Percentiles rank a stretch among this genome's conserved stretches.
These are phyloP conservation scores for Athene cunicularia DNA, from an alignment of 2,113 vertebrate species.

Conservation along the genomic window DNA sequence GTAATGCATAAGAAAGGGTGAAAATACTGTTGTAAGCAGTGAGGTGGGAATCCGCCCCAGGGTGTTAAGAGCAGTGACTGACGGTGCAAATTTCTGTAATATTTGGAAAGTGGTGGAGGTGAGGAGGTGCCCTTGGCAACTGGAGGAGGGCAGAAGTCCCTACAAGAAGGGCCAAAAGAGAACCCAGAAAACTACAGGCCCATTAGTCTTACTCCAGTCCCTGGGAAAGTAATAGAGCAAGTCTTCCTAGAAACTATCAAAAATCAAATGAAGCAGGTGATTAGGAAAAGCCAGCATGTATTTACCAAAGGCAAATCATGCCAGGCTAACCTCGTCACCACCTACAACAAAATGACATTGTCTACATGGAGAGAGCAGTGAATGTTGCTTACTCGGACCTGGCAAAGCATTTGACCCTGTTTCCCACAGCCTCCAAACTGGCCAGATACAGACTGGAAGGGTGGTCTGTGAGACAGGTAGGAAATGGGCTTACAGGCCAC, in stretches of 20 bases:
- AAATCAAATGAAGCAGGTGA: not conserved
- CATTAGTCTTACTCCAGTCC: not conserved
- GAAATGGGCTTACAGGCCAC: not conserved
- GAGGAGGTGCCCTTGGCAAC: accelerated
- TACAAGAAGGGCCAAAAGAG: not conserved
- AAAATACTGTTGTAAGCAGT: not conserved
- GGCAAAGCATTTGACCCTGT: not conserved
- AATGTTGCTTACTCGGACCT: not conserved
- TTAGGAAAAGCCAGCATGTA: not conserved
- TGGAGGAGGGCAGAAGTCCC: not conserved
- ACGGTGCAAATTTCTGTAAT: not conserved
- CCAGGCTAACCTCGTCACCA: not conserved
- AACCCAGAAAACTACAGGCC: not conserved
- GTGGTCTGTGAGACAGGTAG: not conserved
- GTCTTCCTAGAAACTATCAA: not conserved
- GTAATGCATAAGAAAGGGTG: too few relatives aligned
- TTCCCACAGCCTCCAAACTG: not conserved
- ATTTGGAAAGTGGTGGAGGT: not conserved
- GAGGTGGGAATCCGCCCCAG: not conserved
- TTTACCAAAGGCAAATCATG: not conserved
- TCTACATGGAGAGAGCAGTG: not conserved
- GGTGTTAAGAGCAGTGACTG: not conserved
- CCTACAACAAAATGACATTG: not conserved
- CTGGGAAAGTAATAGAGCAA: not conserved
- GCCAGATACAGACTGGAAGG: not conserved